These are phyloP conservation scores for Bungarus multicinctus DNA, from an alignment of 2,113 vertebrate genomes.

Conservation along the genomic window DNA sequence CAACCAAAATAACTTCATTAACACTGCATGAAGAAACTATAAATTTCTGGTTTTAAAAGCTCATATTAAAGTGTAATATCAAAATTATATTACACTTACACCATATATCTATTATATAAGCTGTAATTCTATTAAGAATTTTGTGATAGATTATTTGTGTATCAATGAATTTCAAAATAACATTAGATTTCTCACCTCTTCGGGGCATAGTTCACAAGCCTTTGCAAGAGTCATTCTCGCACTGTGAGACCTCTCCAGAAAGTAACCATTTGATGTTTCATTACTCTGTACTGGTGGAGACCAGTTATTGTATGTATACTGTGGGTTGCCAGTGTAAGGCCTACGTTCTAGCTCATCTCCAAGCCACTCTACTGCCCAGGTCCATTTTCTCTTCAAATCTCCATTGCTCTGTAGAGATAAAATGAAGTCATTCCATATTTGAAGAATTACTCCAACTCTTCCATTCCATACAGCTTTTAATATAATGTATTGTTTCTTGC, in stretches of 20 bases:
- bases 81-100: background rate
- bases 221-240: conserved; percentile 99
- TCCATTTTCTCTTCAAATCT: conserved; percentile 98
- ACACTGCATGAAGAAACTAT: background rate
- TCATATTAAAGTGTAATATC: background rate
- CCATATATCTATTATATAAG: background rate
- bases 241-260: conserved; percentile 97
- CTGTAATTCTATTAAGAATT: background rate
- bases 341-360: conserved; percentile 96
- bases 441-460: background rate
- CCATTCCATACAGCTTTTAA: background rate
- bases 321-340: conserved; percentile 95
- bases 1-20: background rate
- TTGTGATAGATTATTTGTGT: conserved; percentile 6
- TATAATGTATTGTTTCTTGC: background rate
- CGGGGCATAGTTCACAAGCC: conserved; percentile 98
- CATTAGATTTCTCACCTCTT: conserved; percentile 82
- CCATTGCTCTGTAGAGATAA: conserved; percentile 86
- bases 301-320: conserved; percentile 99
- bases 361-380: conserved; percentile 99
- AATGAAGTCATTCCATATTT: conserved; percentile 36
- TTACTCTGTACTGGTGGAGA: conserved; percentile 98
- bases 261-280: conserved; percentile 98
- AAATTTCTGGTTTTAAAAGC: background rate
- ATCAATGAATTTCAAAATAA: background rate